phyloP scores from a whole-genome alignment of 2,888 invertebrate genomes.

The Drosophila helvetica region DNA sequence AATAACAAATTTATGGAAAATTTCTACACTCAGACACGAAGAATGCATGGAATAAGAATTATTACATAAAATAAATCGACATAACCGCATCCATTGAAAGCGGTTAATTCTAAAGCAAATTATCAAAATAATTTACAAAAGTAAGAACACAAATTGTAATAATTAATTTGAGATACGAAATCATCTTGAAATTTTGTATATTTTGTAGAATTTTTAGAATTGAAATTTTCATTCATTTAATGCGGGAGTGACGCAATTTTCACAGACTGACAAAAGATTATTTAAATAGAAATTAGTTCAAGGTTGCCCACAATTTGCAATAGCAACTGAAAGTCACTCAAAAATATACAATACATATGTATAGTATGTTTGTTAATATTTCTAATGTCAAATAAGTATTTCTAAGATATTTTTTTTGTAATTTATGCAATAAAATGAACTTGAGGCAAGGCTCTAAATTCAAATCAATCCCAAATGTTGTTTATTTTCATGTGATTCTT shows the following conservation, averaged over 20 bases:
- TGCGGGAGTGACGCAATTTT: slow-evolving; percentile 62
- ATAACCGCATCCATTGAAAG: slow-evolving; percentile 27
- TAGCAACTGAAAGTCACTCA: slow-evolving; percentile 38
- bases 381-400: slow-evolving; percentile 22
- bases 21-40: slow-evolving; percentile 43
- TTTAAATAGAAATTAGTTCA: slow-evolving; percentile 78
- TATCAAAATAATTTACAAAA: slow-evolving; percentile 52
- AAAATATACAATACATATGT: slow-evolving; percentile 6
- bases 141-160: slow-evolving; percentile 33
- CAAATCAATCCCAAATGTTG: slow-evolving; percentile 1
- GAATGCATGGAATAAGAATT: slow-evolving; percentile 39
- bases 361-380: slow-evolving; percentile 17
- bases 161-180: slow-evolving; percentile 31
- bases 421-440: slow-evolving; percentile 34
- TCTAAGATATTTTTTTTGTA: neutral
- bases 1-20: slow-evolving; percentile 65
- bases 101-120: slow-evolving; percentile 46
- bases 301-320: slow-evolving; percentile 69
- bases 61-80: slow-evolving; percentile 61
- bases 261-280: slow-evolving; percentile 56
- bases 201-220: slow-evolving; percentile 12
- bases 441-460: slow-evolving; percentile 37
- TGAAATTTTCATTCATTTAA: slow-evolving; percentile 36
- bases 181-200: slow-evolving; percentile 13
- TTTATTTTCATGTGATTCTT: slow-evolving; percentile 18